Evolutionary conservation across 2,888 invertebrate species (phyloP), one percentile per base, ranked within the genome.

Genomic region (Eilema griseolum): DNA sequence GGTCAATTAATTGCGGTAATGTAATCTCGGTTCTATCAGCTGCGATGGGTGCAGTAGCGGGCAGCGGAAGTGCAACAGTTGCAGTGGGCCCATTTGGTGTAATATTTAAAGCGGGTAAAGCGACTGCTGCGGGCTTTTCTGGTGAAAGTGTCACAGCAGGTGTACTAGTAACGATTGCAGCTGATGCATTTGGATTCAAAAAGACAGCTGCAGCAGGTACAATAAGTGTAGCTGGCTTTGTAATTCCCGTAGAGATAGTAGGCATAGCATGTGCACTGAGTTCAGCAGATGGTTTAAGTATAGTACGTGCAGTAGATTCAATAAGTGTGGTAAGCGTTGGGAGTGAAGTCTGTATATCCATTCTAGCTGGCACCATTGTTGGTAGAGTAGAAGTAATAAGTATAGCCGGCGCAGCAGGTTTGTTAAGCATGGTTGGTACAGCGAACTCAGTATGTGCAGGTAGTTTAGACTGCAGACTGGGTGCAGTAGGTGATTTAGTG

Each of bases 1-100:
- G 76, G 5, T 26, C 46, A 26, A 52, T 52, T 68, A 20, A 5
- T 52, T 62, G 62, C 23, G 52, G 5, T 61, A 16, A 16, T 61
- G 24, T n/a, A 20, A 8, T 8, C 2, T 67, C 28, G 7, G 37
- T 2, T 46, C n/a, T 20, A 11, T 26, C 16, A 14, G 7, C 28
- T 20, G 33, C 12, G 5, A 12, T 24, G 1, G 46, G 4, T 56
- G 33, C 0, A 24, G 24, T 12, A 26, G 16, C 16, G 7, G 24
- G 5, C 20, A 26, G 16, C 1, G 59, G 16, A 16, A 7, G 14
- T 59, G 59, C 28, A 16, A 26, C 16, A n/a, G n/a, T 52, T 64
- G 16, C 14, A 20, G 37, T 24, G 24, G 33, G 3, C 4, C 10
- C 26, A 62, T 20, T 41, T 3, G 62, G 41, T 41, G 24, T 41